Percentiles rank a stretch among this genome's conserved stretches.
These are phyloP conservation scores for Lepus europaeus DNA, from an alignment of 2,113 vertebrate species.

Conservation along the genomic window DNA sequence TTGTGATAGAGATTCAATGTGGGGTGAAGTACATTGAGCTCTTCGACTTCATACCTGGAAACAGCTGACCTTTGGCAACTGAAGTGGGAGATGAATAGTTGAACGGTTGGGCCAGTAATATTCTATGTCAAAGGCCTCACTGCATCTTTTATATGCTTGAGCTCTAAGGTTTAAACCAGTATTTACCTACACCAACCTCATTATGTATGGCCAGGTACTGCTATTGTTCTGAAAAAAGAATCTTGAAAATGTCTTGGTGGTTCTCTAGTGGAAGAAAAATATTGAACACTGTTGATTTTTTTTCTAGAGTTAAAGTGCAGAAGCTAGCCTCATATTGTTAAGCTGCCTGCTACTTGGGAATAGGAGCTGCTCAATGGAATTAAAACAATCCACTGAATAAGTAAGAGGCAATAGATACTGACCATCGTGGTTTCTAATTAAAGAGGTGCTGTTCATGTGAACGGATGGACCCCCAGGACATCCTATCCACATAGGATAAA, in stretches of 20 bases:
- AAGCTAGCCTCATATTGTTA: not conserved
- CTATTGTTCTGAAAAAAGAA: not conserved
- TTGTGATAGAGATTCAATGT: not conserved
- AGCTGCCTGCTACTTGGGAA: not conserved
- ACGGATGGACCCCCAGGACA: not conserved
- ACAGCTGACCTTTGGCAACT: not conserved
- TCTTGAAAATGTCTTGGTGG: not conserved
- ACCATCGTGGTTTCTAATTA: too few relatives aligned
- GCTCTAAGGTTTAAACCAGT: not conserved
- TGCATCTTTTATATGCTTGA: not conserved
- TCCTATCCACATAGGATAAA: not conserved
- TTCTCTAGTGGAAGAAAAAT: not conserved
- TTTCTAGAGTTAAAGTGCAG: constrained; percentile 1
- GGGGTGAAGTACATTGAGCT: not conserved
- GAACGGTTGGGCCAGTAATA: not conserved
- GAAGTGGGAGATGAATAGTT: not conserved
- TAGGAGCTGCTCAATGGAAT: not conserved
- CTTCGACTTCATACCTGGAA: not conserved
- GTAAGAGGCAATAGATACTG: not conserved
- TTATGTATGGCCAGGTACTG: not conserved
- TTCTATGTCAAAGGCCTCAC: not conserved
- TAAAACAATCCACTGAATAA: not conserved
- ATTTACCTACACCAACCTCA: not conserved
- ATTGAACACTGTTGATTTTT: not conserved
- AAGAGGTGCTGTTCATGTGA: too few relatives aligned